Conservation (phyloP, 2,113 vertebrate genomes). For the Megaleporinus macrocephalus region DNA sequence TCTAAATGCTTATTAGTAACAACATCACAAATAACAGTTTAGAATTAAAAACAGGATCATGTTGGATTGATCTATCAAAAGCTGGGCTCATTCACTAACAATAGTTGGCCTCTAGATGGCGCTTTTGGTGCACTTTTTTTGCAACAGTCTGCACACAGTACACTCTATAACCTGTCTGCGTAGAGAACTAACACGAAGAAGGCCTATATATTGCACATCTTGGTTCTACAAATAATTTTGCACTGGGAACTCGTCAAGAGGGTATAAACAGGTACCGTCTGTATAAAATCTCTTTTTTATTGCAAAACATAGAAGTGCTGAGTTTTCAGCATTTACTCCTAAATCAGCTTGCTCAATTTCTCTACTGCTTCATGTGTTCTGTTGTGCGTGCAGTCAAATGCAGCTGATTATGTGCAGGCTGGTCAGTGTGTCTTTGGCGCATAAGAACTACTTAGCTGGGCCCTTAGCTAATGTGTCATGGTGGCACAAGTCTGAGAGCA, state of each 20-base stretch:
- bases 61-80: too few relatives aligned
- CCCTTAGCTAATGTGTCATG: slow-evolving; percentile 68
- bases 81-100: neutral
- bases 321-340: too few relatives aligned
- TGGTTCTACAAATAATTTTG: too few relatives aligned
- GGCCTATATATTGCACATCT: too few relatives aligned
- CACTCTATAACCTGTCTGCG: neutral
- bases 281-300: too few relatives aligned
- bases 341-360: too few relatives aligned
- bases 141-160: neutral
- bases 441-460: slow-evolving; percentile 69
- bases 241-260: too few relatives aligned
- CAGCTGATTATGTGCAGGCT: slow-evolving; percentile 55
- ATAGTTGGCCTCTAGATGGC: slow-evolving; percentile 21
- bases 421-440: slow-evolving; percentile 77
- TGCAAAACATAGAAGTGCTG: too few relatives aligned
- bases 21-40: neutral
- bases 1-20: neutral
- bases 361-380: too few relatives aligned
- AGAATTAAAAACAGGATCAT: too few relatives aligned
- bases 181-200: too few relatives aligned
- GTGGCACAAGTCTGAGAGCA: slow-evolving; percentile 71
- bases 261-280: too few relatives aligned
- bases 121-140: slow-evolving; percentile 19
- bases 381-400: slow-evolving; percentile 20